Evolutionary conservation across 2,888 invertebrate species (phyloP), one percentile per base, ranked within the genome.

Genomic region (Tachina fera): DNA sequence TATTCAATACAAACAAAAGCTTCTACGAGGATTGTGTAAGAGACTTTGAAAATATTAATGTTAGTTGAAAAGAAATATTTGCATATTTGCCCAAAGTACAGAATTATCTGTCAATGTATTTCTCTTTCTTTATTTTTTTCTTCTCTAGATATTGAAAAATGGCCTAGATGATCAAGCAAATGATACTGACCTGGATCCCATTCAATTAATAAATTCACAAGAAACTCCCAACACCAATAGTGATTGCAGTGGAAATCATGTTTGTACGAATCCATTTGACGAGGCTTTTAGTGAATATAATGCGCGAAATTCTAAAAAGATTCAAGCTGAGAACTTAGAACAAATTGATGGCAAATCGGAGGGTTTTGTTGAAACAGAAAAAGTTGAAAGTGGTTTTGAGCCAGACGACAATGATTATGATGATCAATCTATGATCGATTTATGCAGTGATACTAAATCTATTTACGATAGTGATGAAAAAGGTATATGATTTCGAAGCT

Each of bases 391-490:
- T 67, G 70, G 83, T 45, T 75, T 72, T 63, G 76, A 72, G 13
- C 75, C 82, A n/a, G 84, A 85, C 49, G 87, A 87, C 41, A 77
- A 85, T 63, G 86, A 88, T 22, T 87, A 86, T 51, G 86, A 88
- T 43, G 88, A 88, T 77, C 86, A 88, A 5, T 86, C 87, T 10
- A 87, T 88, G 88, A 74, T 87, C 47, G 88, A 88, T 76, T 70
- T 88, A 14, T 87, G 87, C 78, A 85, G 86, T 68, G 88, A 87
- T 58, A 83, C 85, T 11, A 87, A 87, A 83, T 87, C 84, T 3
- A 68, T 86, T 71, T 83, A 87, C 43, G 87, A 87, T 49, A 88
- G 87, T 65, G 87, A 87, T 74, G 87, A 86, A 60, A 82, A 87
- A 86, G 86, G 87, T 88, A 10, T 19, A 8, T 13, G 43, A 39